These are phyloP conservation scores for Actinia equina DNA, from an alignment of 64 coral and sea anemone genomes.

Conservation along the genomic window DNA sequence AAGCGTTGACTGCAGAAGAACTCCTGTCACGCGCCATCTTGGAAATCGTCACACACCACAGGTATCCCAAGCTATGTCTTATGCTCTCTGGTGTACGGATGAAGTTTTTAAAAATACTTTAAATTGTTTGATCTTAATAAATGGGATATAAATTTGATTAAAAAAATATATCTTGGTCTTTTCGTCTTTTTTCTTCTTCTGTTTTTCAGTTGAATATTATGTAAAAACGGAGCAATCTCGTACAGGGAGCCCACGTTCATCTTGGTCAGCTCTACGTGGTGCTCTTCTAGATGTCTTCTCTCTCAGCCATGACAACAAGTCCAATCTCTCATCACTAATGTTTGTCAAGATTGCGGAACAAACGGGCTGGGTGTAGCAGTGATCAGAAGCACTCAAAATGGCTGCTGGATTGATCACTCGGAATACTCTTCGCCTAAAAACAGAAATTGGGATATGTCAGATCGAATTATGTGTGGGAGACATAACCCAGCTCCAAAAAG, in stretches of 20 bases:
- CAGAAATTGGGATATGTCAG: conserved; percentile 64
- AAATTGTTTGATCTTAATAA: too few species aligned
- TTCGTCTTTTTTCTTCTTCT: neutral
- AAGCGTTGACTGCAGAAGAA: conserved; percentile 52
- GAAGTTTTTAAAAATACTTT: too few species aligned
- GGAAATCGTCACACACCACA: neutral
- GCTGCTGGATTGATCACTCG: conserved; percentile 28
- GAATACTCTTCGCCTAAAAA: conserved; percentile 44
- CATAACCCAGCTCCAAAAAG: conserved; percentile 63
- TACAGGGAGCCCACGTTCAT: too few species aligned
- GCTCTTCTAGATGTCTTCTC: too few species aligned
- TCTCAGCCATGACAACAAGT: neutral
- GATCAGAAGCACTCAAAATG: neutral
- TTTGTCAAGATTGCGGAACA: neutral
- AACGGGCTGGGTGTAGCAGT: neutral
- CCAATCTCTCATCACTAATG: too few species aligned
- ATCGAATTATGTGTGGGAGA: conserved; percentile 92
- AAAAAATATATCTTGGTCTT: too few species aligned
- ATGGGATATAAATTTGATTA: too few species aligned
- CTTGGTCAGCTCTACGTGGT: too few species aligned
- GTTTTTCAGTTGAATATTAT: too few species aligned
- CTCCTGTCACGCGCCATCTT: conserved; percentile 95
- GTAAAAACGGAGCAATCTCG: too few species aligned
- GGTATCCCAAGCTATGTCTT: neutral
- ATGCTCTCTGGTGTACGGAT: too few species aligned